Base-by-base conservation (phyloP, 2,888 invertebrate species). In the Galerucella nymphaeae region DNA sequence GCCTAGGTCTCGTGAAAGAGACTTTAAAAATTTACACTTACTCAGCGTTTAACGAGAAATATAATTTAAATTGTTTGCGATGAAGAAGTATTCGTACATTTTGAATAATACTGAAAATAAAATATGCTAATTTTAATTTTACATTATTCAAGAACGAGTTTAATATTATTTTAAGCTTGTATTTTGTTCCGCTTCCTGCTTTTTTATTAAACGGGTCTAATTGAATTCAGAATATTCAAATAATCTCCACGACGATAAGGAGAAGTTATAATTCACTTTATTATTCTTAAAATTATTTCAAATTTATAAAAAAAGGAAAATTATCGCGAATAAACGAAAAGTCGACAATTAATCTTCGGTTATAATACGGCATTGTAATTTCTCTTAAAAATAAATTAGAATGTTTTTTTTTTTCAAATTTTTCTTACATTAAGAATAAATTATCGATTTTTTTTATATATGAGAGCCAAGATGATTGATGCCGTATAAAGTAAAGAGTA, bases 391-490 rank as follows among this genome's bases (percentile, higher is more conserved):
- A 18, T 66, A 66, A 66, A 66, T 55, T 57, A 57, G 55, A n/a
- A 18, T 16, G 16, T 55, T 66, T 66, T 38, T 66, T 53, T 16
- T 18, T 67, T 67, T n/a, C 20, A 67, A 59, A 59, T 45, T 45
- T 23, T 67, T n/a, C 30, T 13, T 13, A 42, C 30, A 59, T 20
- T 23, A 30, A 30, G 30, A n/a, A 67, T 59, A 18, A 59, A 67
- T 67, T n/a, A n/a, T n/a, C n/a, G n/a, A n/a, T 67, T 67, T 59
- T 58, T 59, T 67, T 59, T 67, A 59, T 48, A 38, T 38, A 38
- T 30, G 14, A 16, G 58, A 41, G 16, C 42, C n/a, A 61, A 61
- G 61, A 68, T 68, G 68, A 68, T 68, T 68, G 61, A 68, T 68
- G 68, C 50, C 23, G 20, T 53, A 48, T 48, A 61, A 68, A 67